Conservation (phyloP, 2,113 vertebrate species). For the Rhynchomys soricoides region DNA sequence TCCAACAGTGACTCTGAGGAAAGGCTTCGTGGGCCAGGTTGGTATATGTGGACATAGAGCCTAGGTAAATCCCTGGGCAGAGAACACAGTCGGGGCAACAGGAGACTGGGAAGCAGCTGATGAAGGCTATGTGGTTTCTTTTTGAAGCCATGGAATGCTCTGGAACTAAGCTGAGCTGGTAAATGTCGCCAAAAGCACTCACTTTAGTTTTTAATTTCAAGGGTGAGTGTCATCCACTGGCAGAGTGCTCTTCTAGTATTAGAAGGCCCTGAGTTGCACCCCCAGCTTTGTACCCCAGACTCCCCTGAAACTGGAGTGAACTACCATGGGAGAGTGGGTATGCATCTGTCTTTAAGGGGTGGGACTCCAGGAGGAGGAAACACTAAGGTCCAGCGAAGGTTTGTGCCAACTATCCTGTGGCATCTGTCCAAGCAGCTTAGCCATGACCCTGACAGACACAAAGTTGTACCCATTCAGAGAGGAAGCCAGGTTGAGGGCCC, state of each 20-base stretch:
- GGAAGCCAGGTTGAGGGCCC: neutral
- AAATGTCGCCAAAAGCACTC: neutral
- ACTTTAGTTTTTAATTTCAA: neutral
- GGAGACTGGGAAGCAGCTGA: neutral
- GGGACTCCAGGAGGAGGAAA: rapidly evolving
- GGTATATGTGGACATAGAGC: neutral
- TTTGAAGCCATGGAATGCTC: neutral
- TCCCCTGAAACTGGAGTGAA: neutral
- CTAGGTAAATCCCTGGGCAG: neutral
- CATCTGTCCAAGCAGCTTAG: neutral
- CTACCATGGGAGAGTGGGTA: neutral
- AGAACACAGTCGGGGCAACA: neutral
- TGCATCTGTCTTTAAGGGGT: neutral
- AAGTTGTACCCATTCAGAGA: neutral
- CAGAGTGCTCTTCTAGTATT: neutral
- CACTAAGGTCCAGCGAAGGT: neutral
- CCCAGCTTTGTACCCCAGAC: neutral
- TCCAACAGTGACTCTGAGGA: rapidly evolving
- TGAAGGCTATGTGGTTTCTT: neutral
- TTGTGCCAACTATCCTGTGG: neutral
- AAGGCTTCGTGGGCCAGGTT: rapidly evolving
- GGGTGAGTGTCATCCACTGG: neutral
- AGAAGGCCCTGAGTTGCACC: neutral
- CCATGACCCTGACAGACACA: neutral
- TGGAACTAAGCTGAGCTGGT: neutral